Conservation (phyloP, 2,113 vertebrate genomes). For the Ellobius talpinus region DNA sequence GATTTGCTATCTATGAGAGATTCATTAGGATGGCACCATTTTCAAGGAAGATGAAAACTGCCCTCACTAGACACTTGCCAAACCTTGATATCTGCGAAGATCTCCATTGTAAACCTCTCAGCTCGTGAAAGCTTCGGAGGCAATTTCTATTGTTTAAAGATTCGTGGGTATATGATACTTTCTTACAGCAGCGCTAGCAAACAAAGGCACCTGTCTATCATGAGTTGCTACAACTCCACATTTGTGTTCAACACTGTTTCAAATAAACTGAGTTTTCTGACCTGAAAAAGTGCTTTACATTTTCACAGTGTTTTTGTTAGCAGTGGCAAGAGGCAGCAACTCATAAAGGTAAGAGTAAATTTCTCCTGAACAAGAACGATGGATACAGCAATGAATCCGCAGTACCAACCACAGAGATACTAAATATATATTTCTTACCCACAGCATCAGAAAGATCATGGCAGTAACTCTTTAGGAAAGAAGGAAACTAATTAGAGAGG, state of each 20-base stretch:
- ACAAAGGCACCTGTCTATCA: background rate
- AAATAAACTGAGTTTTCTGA: slow-evolving; percentile 38
- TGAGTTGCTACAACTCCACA: background rate
- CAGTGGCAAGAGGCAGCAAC: background rate
- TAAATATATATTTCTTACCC: background rate
- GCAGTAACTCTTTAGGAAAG: background rate
- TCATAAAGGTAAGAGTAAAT: background rate
- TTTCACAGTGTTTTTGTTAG: slow-evolving; percentile 29
- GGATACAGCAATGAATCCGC: background rate
- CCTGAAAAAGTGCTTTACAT: slow-evolving; percentile 2
- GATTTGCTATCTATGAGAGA: background rate
- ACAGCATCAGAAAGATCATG: background rate
- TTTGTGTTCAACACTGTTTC: background rate
- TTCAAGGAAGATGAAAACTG: background rate
- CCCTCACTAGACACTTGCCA: background rate
- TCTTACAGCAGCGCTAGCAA: too few relatives aligned
- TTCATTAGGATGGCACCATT: background rate
- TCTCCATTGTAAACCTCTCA: background rate
- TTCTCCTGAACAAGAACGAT: slow-evolving; percentile 54
- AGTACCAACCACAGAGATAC: background rate
- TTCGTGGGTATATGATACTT: background rate
- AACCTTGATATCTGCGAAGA: background rate
- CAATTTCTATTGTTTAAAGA: background rate
- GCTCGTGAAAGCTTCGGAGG: background rate
- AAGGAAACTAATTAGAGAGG: background rate